A percentile compares a stretch with the other conserved stretches of the same genome.
Conservation (phyloP, 2,797 vertebrate genomes). For the Morelia viridis region DNA sequence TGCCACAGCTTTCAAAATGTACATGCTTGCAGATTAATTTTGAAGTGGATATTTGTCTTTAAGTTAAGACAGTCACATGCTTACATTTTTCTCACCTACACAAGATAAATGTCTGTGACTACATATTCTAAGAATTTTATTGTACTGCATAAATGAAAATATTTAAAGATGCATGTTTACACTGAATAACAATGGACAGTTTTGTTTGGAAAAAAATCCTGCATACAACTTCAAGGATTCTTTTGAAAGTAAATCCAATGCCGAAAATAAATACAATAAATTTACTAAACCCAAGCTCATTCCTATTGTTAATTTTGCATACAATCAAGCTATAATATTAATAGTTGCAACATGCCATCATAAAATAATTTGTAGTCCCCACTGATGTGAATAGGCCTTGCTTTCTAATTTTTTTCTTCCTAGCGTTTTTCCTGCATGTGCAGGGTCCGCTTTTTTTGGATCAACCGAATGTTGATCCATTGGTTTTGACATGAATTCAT, state of each 20-base stretch:
- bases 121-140: conserved; percentile 53
- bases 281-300: neutral
- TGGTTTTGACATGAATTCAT: too few species aligned
- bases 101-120: conserved; percentile 68
- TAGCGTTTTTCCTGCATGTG: too few species aligned
- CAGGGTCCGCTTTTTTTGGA: too few species aligned
- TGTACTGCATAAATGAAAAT: conserved; percentile 40
- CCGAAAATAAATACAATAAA: conserved; percentile 13
- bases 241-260: neutral
- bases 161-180: conserved; percentile 39
- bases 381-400: neutral
- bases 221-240: neutral
- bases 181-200: neutral
- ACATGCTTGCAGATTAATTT: conserved; percentile 64
- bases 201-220: neutral
- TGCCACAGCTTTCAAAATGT: conserved; percentile 64
- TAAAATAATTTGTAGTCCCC: neutral
- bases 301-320: conserved; percentile 48
- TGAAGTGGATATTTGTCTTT: conserved; percentile 63
- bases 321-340: conserved; percentile 49
- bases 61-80: conserved; percentile 63
- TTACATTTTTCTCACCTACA: conserved; percentile 70
- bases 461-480: too few species aligned
- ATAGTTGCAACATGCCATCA: conserved; percentile 54
- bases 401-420: too few species aligned